Evolutionary conservation across 2,797 vertebrate genomes (phyloP).

Genomic region (Chrysolophus pictus): DNA sequence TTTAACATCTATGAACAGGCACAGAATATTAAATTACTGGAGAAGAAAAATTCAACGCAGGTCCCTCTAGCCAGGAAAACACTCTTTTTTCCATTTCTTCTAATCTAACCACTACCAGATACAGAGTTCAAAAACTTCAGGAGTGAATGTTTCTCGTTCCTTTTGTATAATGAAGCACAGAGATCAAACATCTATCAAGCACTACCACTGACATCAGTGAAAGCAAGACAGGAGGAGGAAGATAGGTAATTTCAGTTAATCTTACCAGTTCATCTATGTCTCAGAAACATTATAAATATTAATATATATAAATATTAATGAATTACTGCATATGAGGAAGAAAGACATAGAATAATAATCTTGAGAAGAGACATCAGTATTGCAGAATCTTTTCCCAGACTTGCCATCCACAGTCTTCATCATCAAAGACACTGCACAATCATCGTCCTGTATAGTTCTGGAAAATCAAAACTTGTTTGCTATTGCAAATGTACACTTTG

Average conservation of each 20-base stretch:
- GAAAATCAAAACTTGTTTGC: conserved; percentile 9
- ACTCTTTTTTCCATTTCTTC: neutral
- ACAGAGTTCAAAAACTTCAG: neutral
- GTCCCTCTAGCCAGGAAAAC: neutral
- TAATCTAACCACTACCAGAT: neutral
- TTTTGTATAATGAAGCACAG: neutral
- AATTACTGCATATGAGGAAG: conserved; percentile 33
- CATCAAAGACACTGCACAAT: conserved; percentile 30
- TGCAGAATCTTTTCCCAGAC: conserved; percentile 1
- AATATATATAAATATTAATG: conserved; percentile 41
- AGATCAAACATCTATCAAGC: conserved; percentile 17
- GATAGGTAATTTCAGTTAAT: conserved; percentile 43
- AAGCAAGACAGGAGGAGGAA: neutral
- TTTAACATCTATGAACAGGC: neutral
- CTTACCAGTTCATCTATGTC: neutral
- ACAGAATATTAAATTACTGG: neutral
- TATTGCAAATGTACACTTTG: conserved; percentile 15
- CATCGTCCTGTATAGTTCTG: neutral
- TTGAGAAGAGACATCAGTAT: neutral
- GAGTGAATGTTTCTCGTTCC: neutral
- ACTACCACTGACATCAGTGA: neutral
- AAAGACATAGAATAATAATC: neutral
- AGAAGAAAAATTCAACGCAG: neutral
- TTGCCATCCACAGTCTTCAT: neutral
- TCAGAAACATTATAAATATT: conserved; percentile 46